phyloP scores from a whole-genome alignment of 2,113 vertebrate species.

The Phainopepla nitens region DNA sequence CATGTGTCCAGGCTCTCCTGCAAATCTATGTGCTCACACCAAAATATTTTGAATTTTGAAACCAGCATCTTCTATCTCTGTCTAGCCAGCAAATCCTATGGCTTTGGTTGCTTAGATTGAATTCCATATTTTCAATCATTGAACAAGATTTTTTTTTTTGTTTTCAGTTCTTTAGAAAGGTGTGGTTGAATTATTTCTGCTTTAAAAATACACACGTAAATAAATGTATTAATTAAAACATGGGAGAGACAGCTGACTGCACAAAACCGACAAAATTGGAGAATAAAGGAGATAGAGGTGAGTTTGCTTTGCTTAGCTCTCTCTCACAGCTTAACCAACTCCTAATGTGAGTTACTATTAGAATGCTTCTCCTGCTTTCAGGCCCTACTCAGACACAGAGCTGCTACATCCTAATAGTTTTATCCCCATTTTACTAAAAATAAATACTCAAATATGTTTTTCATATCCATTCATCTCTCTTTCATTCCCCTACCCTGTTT shows the following conservation, averaged over 20 bases:
- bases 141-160: neutral
- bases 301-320: neutral
- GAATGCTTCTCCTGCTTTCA: neutral
- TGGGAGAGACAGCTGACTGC: neutral
- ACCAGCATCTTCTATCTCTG: neutral
- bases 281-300: neutral
- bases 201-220: neutral
- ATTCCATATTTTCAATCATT: neutral
- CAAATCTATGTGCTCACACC: neutral
- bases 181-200: neutral
- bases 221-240: neutral
- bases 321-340: neutral
- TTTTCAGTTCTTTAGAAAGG: neutral
- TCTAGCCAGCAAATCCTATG: neutral
- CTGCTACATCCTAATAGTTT: neutral
- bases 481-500: neutral
- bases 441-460: neutral
- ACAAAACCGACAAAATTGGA: neutral
- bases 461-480: neutral
- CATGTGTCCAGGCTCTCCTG: accelerated
- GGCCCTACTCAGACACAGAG: neutral
- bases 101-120: neutral
- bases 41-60: neutral
- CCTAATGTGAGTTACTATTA: neutral
- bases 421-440: neutral